Conservation (phyloP, 2,888 invertebrate species). For the Branchellion lobata region DNA sequence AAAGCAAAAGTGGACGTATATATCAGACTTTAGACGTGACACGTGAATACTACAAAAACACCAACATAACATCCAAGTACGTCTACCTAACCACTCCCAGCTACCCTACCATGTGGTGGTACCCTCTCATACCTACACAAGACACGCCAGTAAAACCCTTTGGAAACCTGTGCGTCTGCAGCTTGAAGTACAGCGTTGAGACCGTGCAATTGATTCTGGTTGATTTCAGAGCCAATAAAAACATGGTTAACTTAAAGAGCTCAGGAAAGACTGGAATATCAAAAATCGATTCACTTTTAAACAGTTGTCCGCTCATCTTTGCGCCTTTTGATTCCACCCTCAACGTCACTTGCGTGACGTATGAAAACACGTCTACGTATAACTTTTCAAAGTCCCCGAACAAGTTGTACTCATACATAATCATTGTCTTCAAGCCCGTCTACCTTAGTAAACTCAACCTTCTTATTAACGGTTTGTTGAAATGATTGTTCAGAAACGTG, state of each 20-base stretch:
- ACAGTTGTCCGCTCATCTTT: neutral
- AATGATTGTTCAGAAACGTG: too few relatives aligned
- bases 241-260: neutral
- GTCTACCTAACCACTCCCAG: neutral
- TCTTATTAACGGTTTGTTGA: neutral
- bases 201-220: neutral
- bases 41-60: neutral
- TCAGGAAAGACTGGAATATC: neutral
- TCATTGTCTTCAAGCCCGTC: neutral
- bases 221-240: neutral
- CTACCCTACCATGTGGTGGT: constrained; percentile 1
- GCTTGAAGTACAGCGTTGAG: neutral
- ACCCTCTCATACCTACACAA: neutral
- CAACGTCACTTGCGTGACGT: neutral
- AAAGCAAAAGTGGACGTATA: too few relatives aligned
- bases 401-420: neutral
- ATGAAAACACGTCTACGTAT: neutral
- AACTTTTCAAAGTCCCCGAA: neutral
- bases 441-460: neutral
- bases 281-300: neutral
- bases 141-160: neutral
- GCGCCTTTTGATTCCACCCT: neutral
- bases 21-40: neutral
- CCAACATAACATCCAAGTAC: neutral
- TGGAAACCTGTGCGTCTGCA: neutral